Percentiles rank a stretch among this genome's conserved stretches.
Conservation (phyloP, 1,140 invertebrate genomes). For the Yoshiicerus persimilis region DNA sequence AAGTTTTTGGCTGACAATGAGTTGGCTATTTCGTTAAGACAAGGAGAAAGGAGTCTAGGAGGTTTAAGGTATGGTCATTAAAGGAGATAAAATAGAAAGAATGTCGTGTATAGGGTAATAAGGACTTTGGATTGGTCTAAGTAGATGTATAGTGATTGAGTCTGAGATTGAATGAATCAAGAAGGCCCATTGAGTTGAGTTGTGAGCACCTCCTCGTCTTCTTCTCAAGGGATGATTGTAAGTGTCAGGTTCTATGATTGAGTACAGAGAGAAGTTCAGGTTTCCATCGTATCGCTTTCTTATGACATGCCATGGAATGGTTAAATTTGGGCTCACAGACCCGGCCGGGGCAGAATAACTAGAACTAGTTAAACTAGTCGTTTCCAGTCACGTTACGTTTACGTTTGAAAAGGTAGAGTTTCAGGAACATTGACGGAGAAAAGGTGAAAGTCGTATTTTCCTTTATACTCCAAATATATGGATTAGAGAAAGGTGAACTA, state of each 20-base stretch:
- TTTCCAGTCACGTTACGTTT: background rate
- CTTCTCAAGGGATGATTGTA: slow-evolving; percentile 34
- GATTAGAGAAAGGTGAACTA: background rate
- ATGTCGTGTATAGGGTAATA: background rate
- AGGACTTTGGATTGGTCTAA: background rate
- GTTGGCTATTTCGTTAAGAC: background rate
- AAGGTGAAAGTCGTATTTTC: background rate
- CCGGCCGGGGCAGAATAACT: background rate
- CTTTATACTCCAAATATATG: background rate
- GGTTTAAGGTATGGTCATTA: background rate
- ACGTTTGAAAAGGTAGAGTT: background rate
- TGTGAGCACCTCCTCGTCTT: background rate
- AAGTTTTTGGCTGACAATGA: background rate
- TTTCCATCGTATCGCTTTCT: background rate
- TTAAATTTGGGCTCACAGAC: background rate
- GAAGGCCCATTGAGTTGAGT: background rate
- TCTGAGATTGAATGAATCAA: background rate
- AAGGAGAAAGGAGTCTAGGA: background rate
- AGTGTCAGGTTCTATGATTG: slow-evolving; percentile 44
- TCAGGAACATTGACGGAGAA: background rate
- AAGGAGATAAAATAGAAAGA: background rate
- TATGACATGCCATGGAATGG: background rate
- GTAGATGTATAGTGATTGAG: background rate
- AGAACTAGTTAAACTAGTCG: background rate
- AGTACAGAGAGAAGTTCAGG: slow-evolving; percentile 6